Base-by-base conservation (phyloP, 2,113 vertebrate species). In the Lophius piscatorius region DNA sequence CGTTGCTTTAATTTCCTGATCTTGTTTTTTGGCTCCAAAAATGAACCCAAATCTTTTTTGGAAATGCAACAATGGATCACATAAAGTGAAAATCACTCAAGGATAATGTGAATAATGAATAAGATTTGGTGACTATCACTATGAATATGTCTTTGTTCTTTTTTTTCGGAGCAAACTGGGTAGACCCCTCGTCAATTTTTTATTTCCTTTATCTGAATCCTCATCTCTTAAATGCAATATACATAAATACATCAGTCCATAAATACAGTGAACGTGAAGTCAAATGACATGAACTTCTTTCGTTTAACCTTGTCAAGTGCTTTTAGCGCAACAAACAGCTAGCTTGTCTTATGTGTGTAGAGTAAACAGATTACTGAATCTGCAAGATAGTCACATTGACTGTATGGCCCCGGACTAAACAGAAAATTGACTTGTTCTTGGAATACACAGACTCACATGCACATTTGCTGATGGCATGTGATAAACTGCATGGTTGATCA, bases 351-450 rank as follows among this genome's bases (percentile, higher is more conserved):
- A n/a, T n/a, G n/a, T n/a, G n/a, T n/a, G n/a, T n/a, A n/a, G n/a
- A n/a, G 26, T 11, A 24, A 45, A 33, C 21, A 36, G 29, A 31
- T 31, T 65, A 56, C 63, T 59, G 51, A 60, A 45, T 52, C 21
- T 31, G 23, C 23, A 61, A 5, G 5, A 20, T 3, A 6, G 3
- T 34, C 18, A 14, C 26, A 21, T 31, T 35, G 20, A 5, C 9
- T 17, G 34, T 18, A 3, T 41, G 46, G 51, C 67, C 44, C 51
- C 41, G 23, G 31, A 26, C 23, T 59, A 21, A 40, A 31, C 11
- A 66, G 5, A 29, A 20, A 22, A 16, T 40, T 47, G 18, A 1
- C 10, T 55, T 34, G 31, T 54, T 2, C 33, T 71, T 13, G n/a
- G n/a, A n/a, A n/a, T 29, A 29, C 34, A 14, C 17, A 45, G 22